Conservation (phyloP, 2,797 vertebrate species). For the Coilia nasus region DNA sequence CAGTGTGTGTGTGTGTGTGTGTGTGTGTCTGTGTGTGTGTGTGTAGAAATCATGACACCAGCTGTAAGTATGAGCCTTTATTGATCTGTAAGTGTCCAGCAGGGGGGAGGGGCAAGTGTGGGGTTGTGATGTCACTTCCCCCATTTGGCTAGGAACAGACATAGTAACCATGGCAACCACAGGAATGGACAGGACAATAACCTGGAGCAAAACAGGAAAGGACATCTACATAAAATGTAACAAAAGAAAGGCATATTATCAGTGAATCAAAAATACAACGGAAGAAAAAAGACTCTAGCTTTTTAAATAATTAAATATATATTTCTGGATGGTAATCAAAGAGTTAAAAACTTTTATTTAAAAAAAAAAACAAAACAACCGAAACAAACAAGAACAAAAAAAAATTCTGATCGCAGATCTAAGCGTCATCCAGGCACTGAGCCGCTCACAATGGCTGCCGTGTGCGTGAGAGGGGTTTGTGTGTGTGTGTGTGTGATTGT, state of each 20-base stretch:
- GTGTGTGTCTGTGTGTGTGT: not conserved
- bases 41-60: not conserved
- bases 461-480: not conserved
- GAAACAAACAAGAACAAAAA: conserved; percentile 43
- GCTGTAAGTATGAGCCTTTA: conserved; percentile 60
- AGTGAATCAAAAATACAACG: conserved; percentile 54
- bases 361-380: conserved; percentile 52
- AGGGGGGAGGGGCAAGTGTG: conserved; percentile 26
- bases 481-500: no score
- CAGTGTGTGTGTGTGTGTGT: not conserved
- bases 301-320: conserved; percentile 60
- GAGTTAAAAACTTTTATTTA: conserved; percentile 63
- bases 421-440: conserved; percentile 71
- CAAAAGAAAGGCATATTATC: conserved; percentile 59
- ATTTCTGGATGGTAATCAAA: conserved; percentile 49
- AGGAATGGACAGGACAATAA: conserved; percentile 1
- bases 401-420: conserved; percentile 34
- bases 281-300: conserved; percentile 5
- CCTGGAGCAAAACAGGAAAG: conserved; percentile 52
- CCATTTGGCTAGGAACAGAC: conserved; percentile 56
- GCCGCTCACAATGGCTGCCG: not conserved
- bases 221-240: conserved; percentile 43
- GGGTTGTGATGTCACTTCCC: conserved; percentile 55
- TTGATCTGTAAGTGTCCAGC: conserved; percentile 68
- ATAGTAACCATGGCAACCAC: conserved; percentile 60